phyloP scores from a whole-genome alignment of 2,888 invertebrate species.

The Nomada lathburiana region DNA sequence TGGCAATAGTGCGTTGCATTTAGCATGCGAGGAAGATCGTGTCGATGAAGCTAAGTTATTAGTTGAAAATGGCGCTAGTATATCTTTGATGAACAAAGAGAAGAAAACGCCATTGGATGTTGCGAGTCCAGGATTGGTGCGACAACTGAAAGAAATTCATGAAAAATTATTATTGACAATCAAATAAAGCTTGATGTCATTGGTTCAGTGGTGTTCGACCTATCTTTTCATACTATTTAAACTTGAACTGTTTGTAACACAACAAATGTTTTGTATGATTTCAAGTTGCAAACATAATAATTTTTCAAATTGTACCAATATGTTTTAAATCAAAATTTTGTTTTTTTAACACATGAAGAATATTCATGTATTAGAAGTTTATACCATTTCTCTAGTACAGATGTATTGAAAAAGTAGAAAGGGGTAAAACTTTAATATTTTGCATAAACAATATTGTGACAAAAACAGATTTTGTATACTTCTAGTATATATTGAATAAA shows the following conservation, averaged over 20 bases:
- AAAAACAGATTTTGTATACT: neutral
- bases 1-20: constrained; percentile 92
- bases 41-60: constrained; percentile 88
- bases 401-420: too few relatives aligned
- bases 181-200: constrained; percentile 11
- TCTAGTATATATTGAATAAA: neutral
- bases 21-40: constrained; percentile 93
- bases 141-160: constrained; percentile 69
- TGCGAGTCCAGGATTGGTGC: constrained; percentile 69
- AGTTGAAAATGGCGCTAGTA: constrained; percentile 88
- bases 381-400: neutral
- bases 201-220: constrained; percentile 32
- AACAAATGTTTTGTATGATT: neutral
- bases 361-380: neutral
- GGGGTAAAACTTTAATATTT: too few relatives aligned
- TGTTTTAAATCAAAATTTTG: too few relatives aligned
- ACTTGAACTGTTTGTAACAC: neutral
- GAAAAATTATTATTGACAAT: constrained; percentile 31
- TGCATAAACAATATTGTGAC: too few relatives aligned
- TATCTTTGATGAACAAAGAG: constrained; percentile 88
- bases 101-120: constrained; percentile 89
- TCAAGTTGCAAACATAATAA: too few relatives aligned
- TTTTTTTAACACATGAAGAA: neutral
- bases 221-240: neutral
- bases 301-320: too few relatives aligned